Conservation (phyloP, 2,113 vertebrate genomes). For the Hyaena hyaena region DNA sequence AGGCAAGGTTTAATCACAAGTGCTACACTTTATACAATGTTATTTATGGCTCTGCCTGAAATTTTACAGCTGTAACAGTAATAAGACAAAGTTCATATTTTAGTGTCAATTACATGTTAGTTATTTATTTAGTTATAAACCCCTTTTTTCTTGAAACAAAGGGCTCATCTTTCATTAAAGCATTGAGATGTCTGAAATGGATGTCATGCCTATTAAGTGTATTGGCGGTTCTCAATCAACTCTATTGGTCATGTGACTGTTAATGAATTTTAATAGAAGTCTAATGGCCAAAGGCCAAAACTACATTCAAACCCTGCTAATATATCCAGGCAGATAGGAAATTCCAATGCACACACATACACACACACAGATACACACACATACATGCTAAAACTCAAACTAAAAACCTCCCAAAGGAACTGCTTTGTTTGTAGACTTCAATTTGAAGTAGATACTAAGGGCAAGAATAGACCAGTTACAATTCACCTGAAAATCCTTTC, state of each 20-base stretch:
- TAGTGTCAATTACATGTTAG: conserved; percentile 70
- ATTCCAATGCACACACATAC: conserved; percentile 66
- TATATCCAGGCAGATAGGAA: conserved; percentile 85
- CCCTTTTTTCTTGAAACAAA: conserved; percentile 68
- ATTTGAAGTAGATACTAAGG: conserved; percentile 90
- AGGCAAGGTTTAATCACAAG: conserved; percentile 74
- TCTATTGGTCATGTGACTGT: conserved; percentile 77
- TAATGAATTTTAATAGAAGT: conserved; percentile 83
- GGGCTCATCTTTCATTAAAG: conserved; percentile 54
- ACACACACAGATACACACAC: neutral
- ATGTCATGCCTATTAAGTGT: conserved; percentile 63
- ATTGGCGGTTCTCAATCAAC: conserved; percentile 67
- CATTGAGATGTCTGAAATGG: conserved; percentile 73
- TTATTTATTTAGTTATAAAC: conserved; percentile 68
- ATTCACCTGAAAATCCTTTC: conserved; percentile 83
- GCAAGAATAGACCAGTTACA: conserved; percentile 85
- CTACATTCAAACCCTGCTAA: conserved; percentile 87
- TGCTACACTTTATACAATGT: conserved; percentile 62
- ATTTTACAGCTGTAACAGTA: conserved; percentile 77
- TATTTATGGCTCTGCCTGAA: conserved; percentile 72
- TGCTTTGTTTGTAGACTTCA: conserved; percentile 89
- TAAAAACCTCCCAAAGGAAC: conserved; percentile 88
- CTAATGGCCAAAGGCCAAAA: conserved; percentile 84
- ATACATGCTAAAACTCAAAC: conserved; percentile 77
- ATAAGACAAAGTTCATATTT: conserved; percentile 67